Base-by-base conservation (phyloP, 2,113 vertebrate genomes). In the Nicator chloris region DNA sequence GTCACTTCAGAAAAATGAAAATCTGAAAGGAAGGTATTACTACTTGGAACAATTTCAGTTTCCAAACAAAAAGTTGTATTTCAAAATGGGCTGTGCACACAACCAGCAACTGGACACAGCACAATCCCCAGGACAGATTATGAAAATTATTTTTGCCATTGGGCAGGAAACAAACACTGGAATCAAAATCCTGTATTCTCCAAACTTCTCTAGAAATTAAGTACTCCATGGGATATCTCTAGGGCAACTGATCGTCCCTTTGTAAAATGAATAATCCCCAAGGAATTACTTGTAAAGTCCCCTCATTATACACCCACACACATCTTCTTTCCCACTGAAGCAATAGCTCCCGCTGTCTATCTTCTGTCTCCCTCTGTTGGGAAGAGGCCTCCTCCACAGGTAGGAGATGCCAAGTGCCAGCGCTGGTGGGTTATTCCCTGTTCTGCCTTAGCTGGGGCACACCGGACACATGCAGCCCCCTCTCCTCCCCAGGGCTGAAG, bases 321-420 rank as follows among this genome's bases (percentile, higher is more conserved):
- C 21, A 57, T 40, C 21, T 4, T 49, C 86, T 80, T 83, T 90
- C 90, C 59, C 76, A 71, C 47, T 78, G 64, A 92, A 92, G 79
- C 68, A 88, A 72, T 4, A 73, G 15, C 59, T 86, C 45, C 49
- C 0, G 8, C 80, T 92, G 82, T 66, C 68, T 84, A 40, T 78
- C 82, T 95, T 95, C 70, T 94, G 79, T 82, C 75, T 90, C 95
- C 90, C 88, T 94, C 94, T 95, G 0, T 88, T 78, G 91, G 92
- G 91, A 95, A 90, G 76, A 51, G 21, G n/a, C 31, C 45, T 91
- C 35, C 90, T 92, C 31, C 21, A 0, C 88, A 88, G 45, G 42
- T 2, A 54, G 78, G 35, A 94, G 54, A 45, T 51, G 18, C 35
- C 15, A 59, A 72, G n/a, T 40, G 49, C 27, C 44, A 57, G 49